Evolutionary conservation across 2,113 vertebrate species (phyloP), one percentile per base, ranked within the genome.

Genomic region (Notothenia rossii): DNA sequence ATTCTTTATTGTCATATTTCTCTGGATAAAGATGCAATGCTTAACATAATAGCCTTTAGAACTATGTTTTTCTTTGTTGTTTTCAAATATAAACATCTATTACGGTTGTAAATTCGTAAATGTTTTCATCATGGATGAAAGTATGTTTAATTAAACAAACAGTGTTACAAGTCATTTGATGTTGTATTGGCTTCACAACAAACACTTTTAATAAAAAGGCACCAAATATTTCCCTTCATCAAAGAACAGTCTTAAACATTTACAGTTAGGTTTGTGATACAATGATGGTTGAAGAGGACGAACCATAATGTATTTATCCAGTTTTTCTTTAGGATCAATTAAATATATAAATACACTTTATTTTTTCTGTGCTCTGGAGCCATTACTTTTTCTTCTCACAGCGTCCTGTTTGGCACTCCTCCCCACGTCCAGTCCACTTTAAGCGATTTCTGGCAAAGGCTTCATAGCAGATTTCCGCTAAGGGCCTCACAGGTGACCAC

Each of bases 381-480:
- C 79, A 88, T 0, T 40, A 11, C 4, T 18, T 56, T 84, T 92
- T 92, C 83, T 90, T 93, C 49, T 79, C 80, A 87, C 94, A 93
- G 33, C 60, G 68, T 71, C 87, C 89, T 12, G 81, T 58, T 4
- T 36, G 69, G 72, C 91, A 94, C 14, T 86, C 85, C 9, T 88
- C 75, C 14, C 83, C 86, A 10, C 90, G 85, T 22, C 93, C 88
- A 0, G 93, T 95, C 93, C 93, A 95, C 84, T 91, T 93, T 20
- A 93, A 72, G 62, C 89, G 87, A 53, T 94, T 94, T 69, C 25
- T 89, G 53, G 93, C 92, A 81, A 94, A 94, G 60, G 91, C 11
- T n/a, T 53, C 79, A 5, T 93, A 94, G 4, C 82, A 79, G 46
- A 80, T 87, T 80, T 90, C 90, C 93, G 93, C 88, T 2, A 93